phyloP scores from a whole-genome alignment of 2,113 vertebrate species.

The Pelobates fuscus region DNA sequence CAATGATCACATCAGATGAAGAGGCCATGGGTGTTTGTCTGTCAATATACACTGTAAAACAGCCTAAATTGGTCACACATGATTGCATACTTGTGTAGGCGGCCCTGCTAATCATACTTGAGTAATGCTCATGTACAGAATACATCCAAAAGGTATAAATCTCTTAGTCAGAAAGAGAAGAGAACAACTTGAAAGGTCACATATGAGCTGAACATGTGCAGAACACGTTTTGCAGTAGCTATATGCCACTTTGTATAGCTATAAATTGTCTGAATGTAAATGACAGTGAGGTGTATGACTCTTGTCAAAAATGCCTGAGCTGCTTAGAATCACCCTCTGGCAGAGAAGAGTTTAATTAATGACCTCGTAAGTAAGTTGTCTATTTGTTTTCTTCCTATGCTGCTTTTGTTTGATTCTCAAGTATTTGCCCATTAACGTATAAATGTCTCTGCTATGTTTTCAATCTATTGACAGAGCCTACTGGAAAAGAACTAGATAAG shows the following conservation, averaged over 20 bases:
- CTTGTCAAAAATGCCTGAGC: slow-evolving; percentile 14
- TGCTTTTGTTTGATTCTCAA: background rate
- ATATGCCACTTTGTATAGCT: background rate
- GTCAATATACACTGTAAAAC: background rate
- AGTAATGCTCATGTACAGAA: background rate
- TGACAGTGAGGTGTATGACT: slow-evolving; percentile 13
- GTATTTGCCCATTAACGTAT: background rate
- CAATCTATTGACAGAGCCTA: no score
- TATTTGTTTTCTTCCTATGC: background rate
- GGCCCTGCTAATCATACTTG: background rate
- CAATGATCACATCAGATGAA: no score
- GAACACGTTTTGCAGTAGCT: background rate
- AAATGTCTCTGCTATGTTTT: no score
- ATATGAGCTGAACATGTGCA: background rate
- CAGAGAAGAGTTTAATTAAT: background rate
- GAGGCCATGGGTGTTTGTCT: background rate
- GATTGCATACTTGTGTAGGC: background rate
- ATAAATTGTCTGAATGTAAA: slow-evolving; percentile 1
- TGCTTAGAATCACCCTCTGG: slow-evolving; percentile 6
- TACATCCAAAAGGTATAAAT: background rate
- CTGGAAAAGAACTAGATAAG: no score
- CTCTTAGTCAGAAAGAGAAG: slow-evolving; percentile 1
- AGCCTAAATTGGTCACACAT: background rate
- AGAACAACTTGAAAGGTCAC: slow-evolving; percentile 21
- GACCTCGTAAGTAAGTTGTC: background rate